Evolutionary conservation across 1,140 invertebrate genomes (phyloP).

Genomic region (Drosophila sproati): DNA sequence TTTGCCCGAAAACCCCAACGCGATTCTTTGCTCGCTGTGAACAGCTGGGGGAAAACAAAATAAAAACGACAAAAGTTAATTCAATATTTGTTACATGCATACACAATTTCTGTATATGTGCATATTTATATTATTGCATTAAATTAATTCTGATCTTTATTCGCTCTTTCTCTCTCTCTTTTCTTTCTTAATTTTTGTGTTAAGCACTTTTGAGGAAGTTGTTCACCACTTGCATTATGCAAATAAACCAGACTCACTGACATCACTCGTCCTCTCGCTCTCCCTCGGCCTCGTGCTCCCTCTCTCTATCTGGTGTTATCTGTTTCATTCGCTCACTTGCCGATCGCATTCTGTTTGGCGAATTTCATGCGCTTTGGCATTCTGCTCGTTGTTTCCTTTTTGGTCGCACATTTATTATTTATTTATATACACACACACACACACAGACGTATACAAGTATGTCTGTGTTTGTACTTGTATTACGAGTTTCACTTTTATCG

Average conservation of each 20-base stretch:
- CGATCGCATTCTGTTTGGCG: conserved; percentile 34
- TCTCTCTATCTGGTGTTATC: neutral
- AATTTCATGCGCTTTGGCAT: conserved; percentile 20
- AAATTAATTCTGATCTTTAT: conserved; percentile 24
- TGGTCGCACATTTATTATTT: conserved; percentile 49
- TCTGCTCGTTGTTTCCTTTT: conserved; percentile 53
- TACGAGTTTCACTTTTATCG: conserved; percentile 63
- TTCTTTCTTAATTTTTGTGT: conserved; percentile 22
- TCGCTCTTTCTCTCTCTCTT: neutral
- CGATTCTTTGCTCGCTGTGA: conserved; percentile 16
- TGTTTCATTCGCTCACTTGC: conserved; percentile 1
- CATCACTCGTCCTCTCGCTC: conserved; percentile 14
- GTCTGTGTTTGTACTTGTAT: conserved; percentile 32
- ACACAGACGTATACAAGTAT: conserved; percentile 2
- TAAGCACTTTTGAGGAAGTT: conserved; percentile 55
- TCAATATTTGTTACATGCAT: conserved; percentile 46
- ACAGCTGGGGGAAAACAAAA: conserved; percentile 57
- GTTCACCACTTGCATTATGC: conserved; percentile 31
- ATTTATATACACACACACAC: conserved; percentile 9
- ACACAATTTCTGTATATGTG: neutral
- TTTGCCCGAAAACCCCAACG: conserved; percentile 28
- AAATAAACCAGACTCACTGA: conserved; percentile 44
- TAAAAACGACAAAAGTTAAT: conserved; percentile 26
- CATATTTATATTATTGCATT: neutral
- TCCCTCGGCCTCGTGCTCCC: conserved; percentile 2